These are phyloP conservation scores for Arctopsyche grandis DNA, from an alignment of 1,140 invertebrate species.

Conservation along the genomic window DNA sequence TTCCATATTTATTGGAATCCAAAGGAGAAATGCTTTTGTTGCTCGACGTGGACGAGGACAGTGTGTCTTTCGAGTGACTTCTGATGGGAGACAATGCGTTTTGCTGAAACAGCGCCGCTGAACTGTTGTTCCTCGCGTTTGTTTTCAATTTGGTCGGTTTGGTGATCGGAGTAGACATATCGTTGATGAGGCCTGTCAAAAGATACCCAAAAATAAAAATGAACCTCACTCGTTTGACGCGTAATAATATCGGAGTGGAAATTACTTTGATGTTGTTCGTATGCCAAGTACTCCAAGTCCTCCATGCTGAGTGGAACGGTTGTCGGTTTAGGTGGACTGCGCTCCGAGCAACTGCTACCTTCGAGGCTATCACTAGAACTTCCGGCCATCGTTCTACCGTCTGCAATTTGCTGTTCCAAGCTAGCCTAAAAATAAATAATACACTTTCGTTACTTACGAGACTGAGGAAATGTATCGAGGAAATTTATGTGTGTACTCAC, in stretches of 20 bases:
- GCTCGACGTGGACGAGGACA: conserved; percentile 35
- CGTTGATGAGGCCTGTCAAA: conserved; percentile 39
- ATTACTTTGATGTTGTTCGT: conserved; percentile 52
- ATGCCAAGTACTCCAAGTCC: conserved; percentile 49
- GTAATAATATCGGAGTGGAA: background rate
- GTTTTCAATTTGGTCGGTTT: conserved; percentile 31
- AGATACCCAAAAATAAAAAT: conserved; percentile 22
- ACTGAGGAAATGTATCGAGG: background rate
- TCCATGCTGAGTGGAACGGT: conserved; percentile 48
- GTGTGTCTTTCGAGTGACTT: conserved; percentile 34
- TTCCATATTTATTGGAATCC: conserved; percentile 35
- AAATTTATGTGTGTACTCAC: background rate
- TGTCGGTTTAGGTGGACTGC: conserved; percentile 34
- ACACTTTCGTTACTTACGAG: too few relatives aligned
- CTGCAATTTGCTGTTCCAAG: conserved; percentile 30
- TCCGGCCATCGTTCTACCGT: conserved; percentile 45
- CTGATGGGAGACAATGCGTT: conserved; percentile 49
- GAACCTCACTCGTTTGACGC: background rate
- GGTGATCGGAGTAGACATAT: conserved; percentile 47
- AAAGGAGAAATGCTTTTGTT: conserved; percentile 36
- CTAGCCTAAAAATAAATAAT: conserved; percentile 3
- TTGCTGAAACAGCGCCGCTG: conserved; percentile 40
- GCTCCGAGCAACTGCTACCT: conserved; percentile 40
- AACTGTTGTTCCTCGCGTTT: conserved; percentile 13
- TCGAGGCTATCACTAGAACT: conserved; percentile 52